Evolutionary conservation across 2,797 vertebrate species (phyloP).

Genomic region (Squalus acanthias): DNA sequence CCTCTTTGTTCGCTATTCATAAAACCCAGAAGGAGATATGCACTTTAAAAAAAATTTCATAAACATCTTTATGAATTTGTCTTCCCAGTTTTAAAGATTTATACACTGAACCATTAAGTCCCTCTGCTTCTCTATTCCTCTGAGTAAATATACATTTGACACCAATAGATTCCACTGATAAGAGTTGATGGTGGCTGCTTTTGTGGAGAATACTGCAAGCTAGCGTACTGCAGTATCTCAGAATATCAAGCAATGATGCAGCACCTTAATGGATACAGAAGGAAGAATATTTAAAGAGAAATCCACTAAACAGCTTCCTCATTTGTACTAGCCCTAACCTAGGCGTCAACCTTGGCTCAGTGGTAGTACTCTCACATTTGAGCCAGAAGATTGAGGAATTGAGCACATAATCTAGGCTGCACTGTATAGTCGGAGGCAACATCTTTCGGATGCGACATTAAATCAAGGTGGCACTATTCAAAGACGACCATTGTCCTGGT

Average conservation of each 20-base stretch:
- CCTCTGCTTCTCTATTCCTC: not conserved
- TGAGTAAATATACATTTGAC: not conserved
- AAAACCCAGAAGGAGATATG: not conserved
- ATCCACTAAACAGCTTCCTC: not conserved
- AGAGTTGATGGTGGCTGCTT: not conserved
- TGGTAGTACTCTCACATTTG: too few species aligned
- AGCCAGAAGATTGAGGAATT: not conserved
- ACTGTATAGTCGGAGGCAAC: not conserved
- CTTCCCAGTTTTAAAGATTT: not conserved
- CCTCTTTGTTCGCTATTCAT: not conserved
- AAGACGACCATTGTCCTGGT: not conserved
- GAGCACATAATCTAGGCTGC: not conserved
- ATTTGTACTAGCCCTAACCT: too few species aligned
- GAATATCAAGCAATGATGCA: not conserved
- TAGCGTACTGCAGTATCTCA: not conserved
- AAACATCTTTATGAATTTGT: too few species aligned
- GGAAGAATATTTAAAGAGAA: not conserved
- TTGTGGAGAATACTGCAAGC: not conserved
- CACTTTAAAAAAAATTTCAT: not conserved
- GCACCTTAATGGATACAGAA: not conserved
- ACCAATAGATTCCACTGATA: not conserved
- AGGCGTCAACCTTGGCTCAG: too few species aligned
- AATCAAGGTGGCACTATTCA: not conserved
- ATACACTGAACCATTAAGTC: not conserved
- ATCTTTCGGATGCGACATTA: not conserved